Base-by-base conservation (phyloP, 2,888 invertebrate genomes). In the Keiferia lycopersicella region DNA sequence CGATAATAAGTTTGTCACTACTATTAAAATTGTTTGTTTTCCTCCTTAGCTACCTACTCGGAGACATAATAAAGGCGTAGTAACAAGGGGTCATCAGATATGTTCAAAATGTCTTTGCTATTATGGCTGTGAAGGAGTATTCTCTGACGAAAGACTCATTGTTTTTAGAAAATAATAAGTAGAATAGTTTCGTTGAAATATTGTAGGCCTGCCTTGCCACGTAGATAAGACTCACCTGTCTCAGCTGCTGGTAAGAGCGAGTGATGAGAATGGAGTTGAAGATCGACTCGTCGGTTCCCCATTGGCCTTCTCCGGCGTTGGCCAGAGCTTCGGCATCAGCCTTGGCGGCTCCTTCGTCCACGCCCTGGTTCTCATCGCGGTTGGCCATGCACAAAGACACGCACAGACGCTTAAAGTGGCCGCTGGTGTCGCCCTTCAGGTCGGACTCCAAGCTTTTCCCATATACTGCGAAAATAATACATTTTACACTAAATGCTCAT, bases 351-450 rank as follows among this genome's bases (percentile, higher is more conserved):
- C 93, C 95, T 73, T 95, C 94, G 84, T 98, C 98, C 0, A 97
- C 94, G 22, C 95, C 95, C 80, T 96, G 95, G 87, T 96, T 96
- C 90, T 99, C 98, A 81, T 97, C 97, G 60, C 98, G 95, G 81
- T 97, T 97, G 65, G 96, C 97, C 93, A 96, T 96, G 73, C 95
- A 95, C 62, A 98, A 90, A 0, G 98, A 97, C 22, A 98, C 96
- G 74, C 98, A 94, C 61, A 99, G 93, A 66, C 98, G 94, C 89
- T 97, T 96, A 91, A 99, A 99, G 86, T 97, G 96, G n/a, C 98
- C 98, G 12, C 98, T 98, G 8, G 98, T 98, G 84, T 99, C 99
- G 61, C 96, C 96, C 81, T 96, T 96, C 73, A 98, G 91, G 80
- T 98, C 98, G 8, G 94, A 94, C 81, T 98, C 98, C 69, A 98